Percentiles rank a stretch among this genome's conserved stretches.
Evolutionary conservation across 1,140 invertebrate genomes (phyloP).

Genomic region (Drosophila seguyi): DNA sequence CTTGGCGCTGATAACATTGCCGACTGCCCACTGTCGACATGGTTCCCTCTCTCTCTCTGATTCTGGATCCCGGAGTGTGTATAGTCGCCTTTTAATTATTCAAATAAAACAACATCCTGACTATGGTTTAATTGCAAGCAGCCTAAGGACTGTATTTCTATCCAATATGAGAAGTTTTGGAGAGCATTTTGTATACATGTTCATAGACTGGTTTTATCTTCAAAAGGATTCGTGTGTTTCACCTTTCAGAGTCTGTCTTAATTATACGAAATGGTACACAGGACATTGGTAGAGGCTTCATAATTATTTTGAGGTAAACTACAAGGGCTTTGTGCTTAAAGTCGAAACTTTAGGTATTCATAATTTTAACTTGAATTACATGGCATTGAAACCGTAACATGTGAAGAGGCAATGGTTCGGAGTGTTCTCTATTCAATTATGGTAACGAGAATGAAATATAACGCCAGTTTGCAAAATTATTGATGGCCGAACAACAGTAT

Average conservation of each 20-base stretch:
- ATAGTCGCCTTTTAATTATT: slow-evolving; percentile 74
- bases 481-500: not conserved
- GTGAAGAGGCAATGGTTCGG: not conserved
- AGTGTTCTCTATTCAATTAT: slow-evolving; percentile 12
- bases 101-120: slow-evolving; percentile 74
- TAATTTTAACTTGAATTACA: not conserved
- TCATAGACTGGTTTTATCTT: not conserved
- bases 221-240: not conserved
- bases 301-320: not conserved
- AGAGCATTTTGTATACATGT: not conserved
- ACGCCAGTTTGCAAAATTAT: not conserved
- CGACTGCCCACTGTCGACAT: slow-evolving; percentile 1
- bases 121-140: slow-evolving; percentile 26
- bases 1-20: slow-evolving; percentile 54
- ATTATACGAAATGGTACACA: not conserved
- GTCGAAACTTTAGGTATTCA: not conserved
- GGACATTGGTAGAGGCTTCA: too few species aligned
- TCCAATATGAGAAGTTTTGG: not conserved
- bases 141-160: slow-evolving; percentile 4
- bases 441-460: slow-evolving; percentile 7
- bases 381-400: not conserved
- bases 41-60: not conserved
- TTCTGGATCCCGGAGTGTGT: slow-evolving; percentile 6
- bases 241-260: not conserved
- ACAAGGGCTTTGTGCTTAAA: not conserved